Evolutionary conservation across 2,888 invertebrate species (phyloP).

Genomic region (Psococerastis gibbosa): DNA sequence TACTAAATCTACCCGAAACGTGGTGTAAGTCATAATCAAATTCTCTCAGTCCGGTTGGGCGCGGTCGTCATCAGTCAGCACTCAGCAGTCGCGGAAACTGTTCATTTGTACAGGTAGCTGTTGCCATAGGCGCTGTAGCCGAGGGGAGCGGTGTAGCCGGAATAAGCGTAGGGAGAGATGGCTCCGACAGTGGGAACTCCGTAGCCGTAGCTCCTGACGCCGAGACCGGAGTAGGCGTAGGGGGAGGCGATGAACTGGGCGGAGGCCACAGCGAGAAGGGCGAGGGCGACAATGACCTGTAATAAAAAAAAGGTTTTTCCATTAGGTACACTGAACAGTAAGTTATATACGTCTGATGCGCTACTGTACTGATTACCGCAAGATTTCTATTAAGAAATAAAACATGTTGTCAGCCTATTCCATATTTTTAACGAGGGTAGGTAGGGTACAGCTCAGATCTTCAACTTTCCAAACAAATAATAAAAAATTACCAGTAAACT

Average conservation of each 20-base stretch:
- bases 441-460: no score
- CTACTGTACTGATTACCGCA: no score
- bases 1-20: background rate
- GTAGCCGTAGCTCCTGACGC: background rate
- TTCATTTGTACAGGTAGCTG: conserved; percentile 3
- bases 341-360: no score
- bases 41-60: background rate
- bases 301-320: background rate
- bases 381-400: no score
- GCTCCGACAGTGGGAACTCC: no score
- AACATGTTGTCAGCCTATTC: no score
- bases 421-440: no score
- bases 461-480: no score
- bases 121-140: no score
- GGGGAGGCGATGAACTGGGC: conserved; percentile 2
- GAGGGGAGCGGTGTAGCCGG: no score
- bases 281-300: background rate
- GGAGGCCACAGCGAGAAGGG: background rate
- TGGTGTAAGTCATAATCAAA: conserved; percentile 1
- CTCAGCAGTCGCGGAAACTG: background rate
- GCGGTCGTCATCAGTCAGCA: background rate
- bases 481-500: no score
- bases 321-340: background rate
- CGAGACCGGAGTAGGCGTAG: background rate
- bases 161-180: no score